Evolutionary conservation across 2,797 vertebrate genomes (phyloP).

Genomic region (Enteromius anoplus): DNA sequence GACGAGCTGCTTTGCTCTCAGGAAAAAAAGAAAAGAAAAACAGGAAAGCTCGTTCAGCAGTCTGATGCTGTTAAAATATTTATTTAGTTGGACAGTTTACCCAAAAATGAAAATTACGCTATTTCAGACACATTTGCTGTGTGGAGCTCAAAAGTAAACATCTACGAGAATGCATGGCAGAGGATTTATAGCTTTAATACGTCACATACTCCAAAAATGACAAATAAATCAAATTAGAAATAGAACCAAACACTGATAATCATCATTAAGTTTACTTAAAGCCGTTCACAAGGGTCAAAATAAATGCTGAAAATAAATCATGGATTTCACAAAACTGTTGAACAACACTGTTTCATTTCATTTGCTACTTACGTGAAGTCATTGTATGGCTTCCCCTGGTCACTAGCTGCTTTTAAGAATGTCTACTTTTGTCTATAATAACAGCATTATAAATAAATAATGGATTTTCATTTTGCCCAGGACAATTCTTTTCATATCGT

Average conservation of each 20-base stretch:
- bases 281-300: neutral
- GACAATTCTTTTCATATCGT: neutral
- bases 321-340: neutral
- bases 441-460: neutral
- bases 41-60: conserved; percentile 5
- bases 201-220: neutral
- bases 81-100: neutral
- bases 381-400: neutral
- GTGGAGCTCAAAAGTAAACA: neutral
- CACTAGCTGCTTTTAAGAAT: conserved; percentile 7
- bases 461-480: neutral
- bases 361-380: neutral
- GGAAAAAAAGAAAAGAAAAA: conserved; percentile 12
- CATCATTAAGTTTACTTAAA: neutral
- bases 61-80: conserved; percentile 1
- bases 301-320: neutral
- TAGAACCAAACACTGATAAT: neutral
- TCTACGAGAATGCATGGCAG: neutral
- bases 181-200: neutral
- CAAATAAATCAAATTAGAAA: neutral
- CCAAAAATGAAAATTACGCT: neutral
- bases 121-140: neutral
- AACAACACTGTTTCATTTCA: neutral
- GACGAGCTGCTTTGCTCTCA: neutral
- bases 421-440: neutral